Conservation (phyloP, 2,797 vertebrate genomes). For the Esox masquinongy region DNA sequence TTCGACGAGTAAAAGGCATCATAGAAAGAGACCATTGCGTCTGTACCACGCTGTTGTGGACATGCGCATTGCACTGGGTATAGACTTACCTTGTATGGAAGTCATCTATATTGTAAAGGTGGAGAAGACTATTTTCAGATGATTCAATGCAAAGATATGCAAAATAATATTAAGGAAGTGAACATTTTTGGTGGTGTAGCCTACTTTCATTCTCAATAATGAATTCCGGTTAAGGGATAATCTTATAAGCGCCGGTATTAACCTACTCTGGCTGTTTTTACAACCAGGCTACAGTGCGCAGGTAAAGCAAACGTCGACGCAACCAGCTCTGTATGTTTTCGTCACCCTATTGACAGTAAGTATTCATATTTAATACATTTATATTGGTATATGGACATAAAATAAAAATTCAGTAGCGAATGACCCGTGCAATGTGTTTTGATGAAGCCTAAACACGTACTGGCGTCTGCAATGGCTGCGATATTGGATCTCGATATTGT, state of each 20-base stretch:
- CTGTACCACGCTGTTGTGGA: background rate
- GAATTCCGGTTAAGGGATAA: constrained; percentile 40
- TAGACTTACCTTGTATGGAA: constrained; percentile 20
- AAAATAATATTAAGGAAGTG: background rate
- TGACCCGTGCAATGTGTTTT: background rate
- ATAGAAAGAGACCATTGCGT: background rate
- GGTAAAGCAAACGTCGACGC: constrained; percentile 22
- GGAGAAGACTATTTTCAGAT: background rate
- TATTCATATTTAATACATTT: background rate
- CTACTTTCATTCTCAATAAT: background rate
- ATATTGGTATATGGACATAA: background rate
- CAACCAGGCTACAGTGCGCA: constrained; percentile 20
- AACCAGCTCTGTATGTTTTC: constrained; percentile 11
- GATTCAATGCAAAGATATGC: background rate
- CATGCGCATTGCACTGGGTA: constrained; percentile 38
- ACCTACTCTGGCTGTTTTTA: constrained; percentile 27
- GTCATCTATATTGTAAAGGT: background rate
- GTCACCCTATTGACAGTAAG: background rate
- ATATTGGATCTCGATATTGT: background rate
- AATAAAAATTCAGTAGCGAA: background rate
- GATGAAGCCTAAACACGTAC: background rate
- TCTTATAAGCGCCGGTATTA: background rate
- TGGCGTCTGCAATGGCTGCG: background rate
- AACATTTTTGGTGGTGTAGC: background rate
- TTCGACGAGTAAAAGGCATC: background rate